phyloP scores from a whole-genome alignment of 2,797 vertebrate genomes.

The Enteromius viviparus region DNA sequence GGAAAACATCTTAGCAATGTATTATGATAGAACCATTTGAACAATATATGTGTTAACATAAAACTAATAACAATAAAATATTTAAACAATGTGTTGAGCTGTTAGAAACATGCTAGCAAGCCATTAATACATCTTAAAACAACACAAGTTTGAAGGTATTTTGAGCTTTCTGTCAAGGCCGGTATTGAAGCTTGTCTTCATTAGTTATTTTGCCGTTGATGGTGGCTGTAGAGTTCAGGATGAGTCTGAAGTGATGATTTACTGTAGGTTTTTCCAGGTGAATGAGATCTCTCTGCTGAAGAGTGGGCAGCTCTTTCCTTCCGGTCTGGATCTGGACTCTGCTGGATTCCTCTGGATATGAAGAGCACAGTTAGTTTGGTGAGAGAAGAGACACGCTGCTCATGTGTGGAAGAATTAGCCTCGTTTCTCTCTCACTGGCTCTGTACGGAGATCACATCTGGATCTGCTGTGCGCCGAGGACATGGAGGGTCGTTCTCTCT shows the following conservation, averaged over 20 bases:
- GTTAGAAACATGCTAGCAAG: too few relatives aligned
- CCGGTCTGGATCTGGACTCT: conserved; percentile 77
- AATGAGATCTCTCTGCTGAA: background rate
- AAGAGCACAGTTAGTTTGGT: too few relatives aligned
- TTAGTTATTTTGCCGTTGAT: background rate
- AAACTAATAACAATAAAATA: background rate
- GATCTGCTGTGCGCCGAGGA: conserved; percentile 30
- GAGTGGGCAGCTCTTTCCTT: conserved; percentile 81
- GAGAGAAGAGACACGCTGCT: background rate
- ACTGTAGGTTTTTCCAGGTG: background rate
- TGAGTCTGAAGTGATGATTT: background rate
- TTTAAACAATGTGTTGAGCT: background rate
- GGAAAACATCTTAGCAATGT: background rate
- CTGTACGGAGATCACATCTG: conserved; percentile 61
- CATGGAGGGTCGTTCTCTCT: background rate
- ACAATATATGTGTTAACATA: too few relatives aligned
- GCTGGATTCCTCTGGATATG: conserved; percentile 34
- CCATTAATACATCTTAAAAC: too few relatives aligned
- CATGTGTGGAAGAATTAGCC: conserved; percentile 4
- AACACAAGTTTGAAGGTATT: background rate
- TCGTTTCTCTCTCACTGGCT: conserved; percentile 38
- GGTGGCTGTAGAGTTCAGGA: background rate
- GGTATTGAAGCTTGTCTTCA: background rate
- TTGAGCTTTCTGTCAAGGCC: background rate
- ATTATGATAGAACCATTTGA: background rate